These are phyloP conservation scores for Serranus cabrilla DNA, from an alignment of 2,797 vertebrate species.

Conservation along the genomic window DNA sequence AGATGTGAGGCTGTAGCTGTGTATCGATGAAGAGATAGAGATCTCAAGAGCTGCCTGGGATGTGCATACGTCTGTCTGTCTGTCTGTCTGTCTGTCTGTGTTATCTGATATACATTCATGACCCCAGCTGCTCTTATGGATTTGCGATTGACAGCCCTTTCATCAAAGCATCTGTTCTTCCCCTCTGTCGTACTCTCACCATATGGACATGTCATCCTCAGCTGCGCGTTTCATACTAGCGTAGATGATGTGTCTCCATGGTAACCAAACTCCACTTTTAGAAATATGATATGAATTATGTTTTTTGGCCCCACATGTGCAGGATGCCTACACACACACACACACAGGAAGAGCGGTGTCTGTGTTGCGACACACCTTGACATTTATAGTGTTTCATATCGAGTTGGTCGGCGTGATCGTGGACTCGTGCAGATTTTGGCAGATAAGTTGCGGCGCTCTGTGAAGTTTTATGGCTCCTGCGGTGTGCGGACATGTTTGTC, in stretches of 20 bases:
- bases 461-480: slow-evolving; percentile 63
- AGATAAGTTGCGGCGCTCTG: slow-evolving; percentile 31
- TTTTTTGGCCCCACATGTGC: slow-evolving; percentile 45
- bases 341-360: slow-evolving; percentile 23
- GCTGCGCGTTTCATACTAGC: slow-evolving; percentile 66
- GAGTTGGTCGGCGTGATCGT: slow-evolving; percentile 24
- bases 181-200: slow-evolving; percentile 68
- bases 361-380: slow-evolving; percentile 42
- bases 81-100: slow-evolving; percentile 4
- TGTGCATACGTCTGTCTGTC: background rate
- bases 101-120: slow-evolving; percentile 58
- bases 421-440: slow-evolving; percentile 34
- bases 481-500: slow-evolving; percentile 60
- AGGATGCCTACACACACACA: slow-evolving; percentile 34
- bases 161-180: slow-evolving; percentile 76
- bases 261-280: slow-evolving; percentile 71
- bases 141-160: slow-evolving; percentile 74
- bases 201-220: slow-evolving; percentile 77
- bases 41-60: slow-evolving; percentile 58
- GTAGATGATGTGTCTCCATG: slow-evolving; percentile 73
- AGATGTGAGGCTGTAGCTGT: slow-evolving; percentile 32
- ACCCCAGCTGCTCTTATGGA: slow-evolving; percentile 75
- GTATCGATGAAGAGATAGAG: slow-evolving; percentile 56
- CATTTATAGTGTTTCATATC: slow-evolving; percentile 63
- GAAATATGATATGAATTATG: slow-evolving; percentile 60